These are phyloP conservation scores for Whitmania pigra DNA, from an alignment of 1,140 invertebrate species.

Conservation along the genomic window DNA sequence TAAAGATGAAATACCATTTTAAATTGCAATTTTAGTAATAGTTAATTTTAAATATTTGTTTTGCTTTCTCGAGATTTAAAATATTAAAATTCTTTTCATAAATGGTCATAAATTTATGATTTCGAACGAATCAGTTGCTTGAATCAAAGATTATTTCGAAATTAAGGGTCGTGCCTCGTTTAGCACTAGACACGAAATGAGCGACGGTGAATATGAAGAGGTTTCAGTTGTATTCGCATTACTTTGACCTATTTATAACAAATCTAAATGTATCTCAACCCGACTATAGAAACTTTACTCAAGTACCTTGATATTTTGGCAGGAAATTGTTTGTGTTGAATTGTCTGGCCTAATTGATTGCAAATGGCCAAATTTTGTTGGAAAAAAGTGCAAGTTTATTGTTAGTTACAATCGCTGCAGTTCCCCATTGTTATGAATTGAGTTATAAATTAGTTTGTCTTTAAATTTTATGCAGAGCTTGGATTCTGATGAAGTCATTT, in stretches of 20 bases:
- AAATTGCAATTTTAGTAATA: too few relatives aligned
- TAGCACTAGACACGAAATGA: not conserved
- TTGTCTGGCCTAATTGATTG: conserved; percentile 14
- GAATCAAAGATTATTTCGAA: too few relatives aligned
- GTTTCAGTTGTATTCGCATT: not conserved
- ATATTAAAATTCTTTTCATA: too few relatives aligned
- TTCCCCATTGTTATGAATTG: not conserved
- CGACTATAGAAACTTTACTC: too few relatives aligned
- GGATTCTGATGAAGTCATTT: not conserved
- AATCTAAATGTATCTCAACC: too few relatives aligned
- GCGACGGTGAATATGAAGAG: conserved; percentile 7
- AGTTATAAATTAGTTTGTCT: not conserved
- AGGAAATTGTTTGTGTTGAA: conserved; percentile 5
- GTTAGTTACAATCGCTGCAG: not conserved
- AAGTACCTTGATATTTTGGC: not conserved
- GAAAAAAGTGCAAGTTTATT: conserved; percentile 8
- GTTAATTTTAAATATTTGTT: too few relatives aligned
- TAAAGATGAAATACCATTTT: too few relatives aligned
- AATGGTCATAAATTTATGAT: too few relatives aligned
- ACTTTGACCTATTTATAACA: too few relatives aligned
- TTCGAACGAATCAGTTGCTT: too few relatives aligned
- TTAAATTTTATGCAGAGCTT: not conserved
- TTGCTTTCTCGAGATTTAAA: too few relatives aligned
- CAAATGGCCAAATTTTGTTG: conserved; percentile 4
- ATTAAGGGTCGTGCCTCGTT: too few relatives aligned